Percentiles rank a stretch among this genome's conserved stretches.
Evolutionary conservation across 1,140 invertebrate species (phyloP).

Genomic region (Ceratitis capitata): DNA sequence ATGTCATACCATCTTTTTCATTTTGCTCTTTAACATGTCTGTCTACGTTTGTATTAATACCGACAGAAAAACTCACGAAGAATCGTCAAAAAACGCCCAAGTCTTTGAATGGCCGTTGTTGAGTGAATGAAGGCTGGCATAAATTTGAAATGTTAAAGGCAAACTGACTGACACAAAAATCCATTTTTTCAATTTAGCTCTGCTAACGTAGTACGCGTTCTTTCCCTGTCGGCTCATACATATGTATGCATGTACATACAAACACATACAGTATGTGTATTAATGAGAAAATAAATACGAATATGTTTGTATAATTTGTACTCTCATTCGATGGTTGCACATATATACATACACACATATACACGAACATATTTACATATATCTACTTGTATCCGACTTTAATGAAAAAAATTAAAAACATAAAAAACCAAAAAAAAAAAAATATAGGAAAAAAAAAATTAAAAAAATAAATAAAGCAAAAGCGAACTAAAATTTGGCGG

Average conservation of each 20-base stretch:
- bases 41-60: too few species aligned
- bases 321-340: neutral
- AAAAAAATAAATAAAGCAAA: too few species aligned
- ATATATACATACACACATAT: neutral
- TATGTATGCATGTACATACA: neutral
- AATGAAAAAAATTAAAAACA: too few species aligned
- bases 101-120: neutral
- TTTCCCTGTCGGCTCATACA: neutral
- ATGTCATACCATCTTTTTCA: too few species aligned
- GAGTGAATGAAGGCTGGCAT: neutral
- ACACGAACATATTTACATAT: too few species aligned
- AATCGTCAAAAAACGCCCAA: neutral
- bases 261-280: neutral
- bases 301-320: neutral
- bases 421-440: too few species aligned
- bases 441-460: too few species aligned
- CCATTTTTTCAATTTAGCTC: neutral
- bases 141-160: slow-evolving; percentile 32
- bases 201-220: too few species aligned
- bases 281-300: neutral
- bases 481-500: too few species aligned
- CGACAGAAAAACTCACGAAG: neutral
- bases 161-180: slow-evolving; percentile 22
- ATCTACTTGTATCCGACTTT: too few species aligned
- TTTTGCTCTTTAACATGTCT: too few species aligned